Evolutionary conservation across 2,113 vertebrate genomes (phyloP), one percentile per base, ranked within the genome.

Genomic region (Irena cyanogastra): DNA sequence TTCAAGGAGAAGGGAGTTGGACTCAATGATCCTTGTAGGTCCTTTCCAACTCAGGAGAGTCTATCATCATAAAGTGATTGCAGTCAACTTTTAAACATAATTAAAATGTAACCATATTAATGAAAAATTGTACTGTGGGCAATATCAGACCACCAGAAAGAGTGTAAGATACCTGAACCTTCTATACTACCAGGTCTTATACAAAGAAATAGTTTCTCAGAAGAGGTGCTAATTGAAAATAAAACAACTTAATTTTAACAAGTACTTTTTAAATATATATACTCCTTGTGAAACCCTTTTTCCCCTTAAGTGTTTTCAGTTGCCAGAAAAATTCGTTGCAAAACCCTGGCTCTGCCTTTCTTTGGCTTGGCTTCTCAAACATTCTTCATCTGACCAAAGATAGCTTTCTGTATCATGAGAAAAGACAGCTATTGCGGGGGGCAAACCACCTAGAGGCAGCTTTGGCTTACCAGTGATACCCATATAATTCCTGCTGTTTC

Each of bases 1-100:
- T 72, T 39, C 0, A 0, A 83, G 53, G 6, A 77, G 33, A 37
- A 50, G 16, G 10, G 21, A 42, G 7, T 57, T 82, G 30, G 11
- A 57, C 24, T 69, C 2, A 1, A 21, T 54, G 35, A 35, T 79
- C 14, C 26, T 68, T 47, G 23, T 26, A 16, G 6, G 4, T 74
- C 10, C 33, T 45, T 84, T 84, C 74, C 64, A 84, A 39, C 13
- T 50, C 1, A 0, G 83, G 35, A 50, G 15, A 57, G 10, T 71
- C 42, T 33, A 4, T 50, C 31, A 63, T 26, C 9, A 53, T 24
- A 76, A 30, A 8, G 8, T 45, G 31, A 53, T 54, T 54, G 33
- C 31, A 71, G 28, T 63, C 22, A 88, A n/a, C 22, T 84, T 81
- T 35, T 45, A 66, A 91, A 57, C 14, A 20, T 47, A 56, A 78